Conservation (phyloP, 2,113 vertebrate genomes). For the Barbus barbus region DNA sequence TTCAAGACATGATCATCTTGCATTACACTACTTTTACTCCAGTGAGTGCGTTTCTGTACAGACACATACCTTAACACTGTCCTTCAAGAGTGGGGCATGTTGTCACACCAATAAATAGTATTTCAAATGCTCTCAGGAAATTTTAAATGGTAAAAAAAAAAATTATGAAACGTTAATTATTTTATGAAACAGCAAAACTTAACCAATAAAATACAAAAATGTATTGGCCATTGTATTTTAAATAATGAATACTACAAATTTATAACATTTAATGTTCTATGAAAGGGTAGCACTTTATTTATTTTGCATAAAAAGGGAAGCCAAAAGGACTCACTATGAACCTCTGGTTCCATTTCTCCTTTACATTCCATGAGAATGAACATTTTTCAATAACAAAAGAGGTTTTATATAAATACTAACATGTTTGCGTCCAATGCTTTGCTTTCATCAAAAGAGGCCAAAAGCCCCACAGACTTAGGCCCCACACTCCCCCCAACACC, state of each 20-base stretch:
- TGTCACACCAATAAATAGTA: not conserved
- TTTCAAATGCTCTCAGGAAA: not conserved
- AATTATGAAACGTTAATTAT: not conserved
- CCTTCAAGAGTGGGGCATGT: not conserved
- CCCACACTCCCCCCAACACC: not conserved
- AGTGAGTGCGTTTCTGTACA: not conserved
- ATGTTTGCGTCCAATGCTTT: not conserved
- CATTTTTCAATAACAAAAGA: not conserved
- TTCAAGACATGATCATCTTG: not conserved
- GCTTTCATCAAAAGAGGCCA: constrained; percentile 42
- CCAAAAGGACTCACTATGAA: not conserved
- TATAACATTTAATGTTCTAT: no score
- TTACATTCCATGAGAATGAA: not conserved
- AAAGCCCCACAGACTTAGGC: not conserved
- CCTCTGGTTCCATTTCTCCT: not conserved
- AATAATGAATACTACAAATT: not conserved
- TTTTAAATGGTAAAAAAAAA: not conserved
- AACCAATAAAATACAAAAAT: not conserved
- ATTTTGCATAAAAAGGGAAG: not conserved
- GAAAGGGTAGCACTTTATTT: not conserved
- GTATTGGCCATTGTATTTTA: not conserved
- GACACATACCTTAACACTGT: not conserved
- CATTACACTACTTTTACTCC: not conserved
- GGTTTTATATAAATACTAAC: not conserved
- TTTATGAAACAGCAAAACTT: not conserved